These are phyloP conservation scores for Hypomecis punctinalis DNA, from an alignment of 2,888 invertebrate species.

Conservation along the genomic window DNA sequence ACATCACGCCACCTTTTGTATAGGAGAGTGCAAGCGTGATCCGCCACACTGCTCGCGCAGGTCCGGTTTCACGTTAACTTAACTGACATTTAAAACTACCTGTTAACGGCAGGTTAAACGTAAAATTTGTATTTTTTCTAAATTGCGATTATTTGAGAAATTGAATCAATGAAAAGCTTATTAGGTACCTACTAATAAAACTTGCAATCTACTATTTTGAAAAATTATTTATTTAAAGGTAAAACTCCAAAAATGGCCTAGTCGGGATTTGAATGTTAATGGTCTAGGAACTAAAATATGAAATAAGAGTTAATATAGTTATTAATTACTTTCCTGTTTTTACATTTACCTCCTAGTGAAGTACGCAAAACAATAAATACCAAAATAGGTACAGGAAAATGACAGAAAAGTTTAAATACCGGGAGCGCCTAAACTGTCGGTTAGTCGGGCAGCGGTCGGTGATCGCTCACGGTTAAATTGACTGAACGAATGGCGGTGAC, in stretches of 20 bases:
- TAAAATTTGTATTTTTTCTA: neutral
- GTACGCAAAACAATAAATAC: neutral
- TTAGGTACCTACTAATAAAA: no score
- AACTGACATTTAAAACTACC: conserved; percentile 12
- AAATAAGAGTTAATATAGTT: no score
- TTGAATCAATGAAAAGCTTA: no score
- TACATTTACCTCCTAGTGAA: neutral
- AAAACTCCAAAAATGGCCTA: no score
- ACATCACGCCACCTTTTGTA: conserved; percentile 84
- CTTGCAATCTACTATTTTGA: no score
- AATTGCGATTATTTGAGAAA: no score
- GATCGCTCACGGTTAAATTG: conserved; percentile 73
- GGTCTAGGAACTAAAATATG: no score
- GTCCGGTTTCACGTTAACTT: conserved; percentile 24
- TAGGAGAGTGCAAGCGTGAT: conserved; percentile 73
- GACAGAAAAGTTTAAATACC: conserved; percentile 15
- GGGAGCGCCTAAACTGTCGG: conserved; percentile 17
- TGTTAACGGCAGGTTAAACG: conserved; percentile 18
- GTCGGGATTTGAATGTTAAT: no score
- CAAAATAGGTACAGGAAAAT: conserved; percentile 12
- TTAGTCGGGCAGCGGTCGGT: conserved; percentile 51
- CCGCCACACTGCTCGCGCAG: conserved; percentile 66
- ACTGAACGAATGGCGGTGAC: conserved; percentile 63
- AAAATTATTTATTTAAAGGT: no score
- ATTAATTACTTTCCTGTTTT: no score